A percentile compares a stretch with the other conserved stretches of the same genome.
Evolutionary conservation across 2,888 invertebrate genomes (phyloP).

Genomic region (Apoderus coryli): DNA sequence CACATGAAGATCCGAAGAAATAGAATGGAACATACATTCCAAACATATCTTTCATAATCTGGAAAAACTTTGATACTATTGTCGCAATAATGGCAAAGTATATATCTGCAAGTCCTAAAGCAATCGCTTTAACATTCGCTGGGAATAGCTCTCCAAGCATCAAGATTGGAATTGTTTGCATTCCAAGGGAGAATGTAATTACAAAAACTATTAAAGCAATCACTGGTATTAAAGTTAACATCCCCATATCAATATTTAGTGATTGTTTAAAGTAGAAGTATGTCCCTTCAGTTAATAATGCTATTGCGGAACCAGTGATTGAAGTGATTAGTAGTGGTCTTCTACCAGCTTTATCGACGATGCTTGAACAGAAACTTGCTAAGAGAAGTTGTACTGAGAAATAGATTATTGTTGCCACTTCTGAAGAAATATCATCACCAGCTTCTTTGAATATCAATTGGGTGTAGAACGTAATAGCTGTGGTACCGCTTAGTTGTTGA

Average conservation of each 20-base stretch:
- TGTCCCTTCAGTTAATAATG: conserved; percentile 31
- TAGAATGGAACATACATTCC: conserved; percentile 15
- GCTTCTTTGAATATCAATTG: conserved; percentile 36
- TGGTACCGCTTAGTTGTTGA: conserved; percentile 44
- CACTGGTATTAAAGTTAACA: conserved; percentile 33
- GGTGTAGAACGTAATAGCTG: conserved; percentile 46
- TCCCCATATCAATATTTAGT: conserved; percentile 25
- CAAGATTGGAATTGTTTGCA: conserved; percentile 38
- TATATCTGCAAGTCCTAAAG: conserved; percentile 40
- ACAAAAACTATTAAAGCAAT: conserved; percentile 35
- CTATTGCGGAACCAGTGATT: conserved; percentile 32
- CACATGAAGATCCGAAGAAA: conserved; percentile 11
- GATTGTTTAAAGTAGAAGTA: conserved; percentile 35
- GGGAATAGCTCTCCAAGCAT: conserved; percentile 41
- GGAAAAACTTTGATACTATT: conserved; percentile 35
- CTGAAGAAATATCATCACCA: conserved; percentile 32
- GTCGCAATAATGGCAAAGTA: conserved; percentile 36
- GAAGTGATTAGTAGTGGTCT: conserved; percentile 38
- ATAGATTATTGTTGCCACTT: conserved; percentile 25
- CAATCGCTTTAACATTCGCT: conserved; percentile 39
- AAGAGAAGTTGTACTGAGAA: conserved; percentile 41
- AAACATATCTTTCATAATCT: conserved; percentile 30
- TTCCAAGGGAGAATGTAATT: conserved; percentile 37
- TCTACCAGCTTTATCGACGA: conserved; percentile 43
- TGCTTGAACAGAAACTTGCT: conserved; percentile 37